Evolutionary conservation across 2,888 invertebrate genomes (phyloP), one percentile per base, ranked within the genome.

Genomic region (Heteromurus nitidus): DNA sequence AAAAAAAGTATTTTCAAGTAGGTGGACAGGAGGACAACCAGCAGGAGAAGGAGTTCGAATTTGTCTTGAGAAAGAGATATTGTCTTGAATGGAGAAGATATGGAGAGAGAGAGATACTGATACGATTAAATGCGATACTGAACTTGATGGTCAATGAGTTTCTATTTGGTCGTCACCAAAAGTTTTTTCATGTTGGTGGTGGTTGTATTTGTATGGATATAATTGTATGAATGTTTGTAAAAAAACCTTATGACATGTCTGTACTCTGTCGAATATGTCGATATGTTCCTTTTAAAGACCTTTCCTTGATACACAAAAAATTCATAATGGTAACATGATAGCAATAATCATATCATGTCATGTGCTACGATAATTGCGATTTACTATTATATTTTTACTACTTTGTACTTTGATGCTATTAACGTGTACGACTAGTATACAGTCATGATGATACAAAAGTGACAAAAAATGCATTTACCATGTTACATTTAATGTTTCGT

Each of bases 11-110:
- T 42, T 73, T n/a, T 9, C 18, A 65, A 42, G 82, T 82, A 77
- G 82, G 82, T 82, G 82, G 82, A 82, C 82, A 82, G 68, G 82
- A 82, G 82, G 82, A 82, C 82, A 82, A 74, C 73, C 76, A 77
- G 2, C 55, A 24, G 47, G 22, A 62, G 20, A 77, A 77, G 70
- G 53, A 79, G 58, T 36, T 58, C 64, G 44, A 79, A 70, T 36
- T 58, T 70, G 44, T 7, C 20, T 9, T 24, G 24, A 3, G 3
- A 55, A 36, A 22, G 16, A 55, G 55, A 24, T 55, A 62, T 68
- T 76, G 58, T 76, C 68, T 30, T 74, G 36, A 74, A 74, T 74
- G 65, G 65, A 76, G 42, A 30, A 67, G 60, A 76, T 55, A 68
- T 70, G 44, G 68, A 20, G 36, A 36, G 7, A 36, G 36, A 36